Base-by-base conservation (phyloP, 1,140 invertebrate species). In the Lasaia peninsularis region DNA sequence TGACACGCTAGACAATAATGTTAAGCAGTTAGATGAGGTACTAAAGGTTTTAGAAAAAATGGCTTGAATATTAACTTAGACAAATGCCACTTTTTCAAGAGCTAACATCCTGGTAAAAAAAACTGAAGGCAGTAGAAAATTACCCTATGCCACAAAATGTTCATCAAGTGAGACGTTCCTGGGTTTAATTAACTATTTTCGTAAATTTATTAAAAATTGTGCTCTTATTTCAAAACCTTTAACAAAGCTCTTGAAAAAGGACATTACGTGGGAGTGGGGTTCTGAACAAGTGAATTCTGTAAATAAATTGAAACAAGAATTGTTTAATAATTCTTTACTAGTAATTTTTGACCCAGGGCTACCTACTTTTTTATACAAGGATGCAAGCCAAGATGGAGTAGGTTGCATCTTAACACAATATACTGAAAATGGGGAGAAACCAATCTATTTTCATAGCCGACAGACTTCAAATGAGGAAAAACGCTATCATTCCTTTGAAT, bases 321-420 rank as follows among this genome's bases (percentile, higher is more conserved):
- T 40, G 14, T 14, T 40, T 8, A 2, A 40, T 16, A 40, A 40
- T 14, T n/a, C 12, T 1, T 8, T 14, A 0, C 7, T 40, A 6
- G 14, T 14, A 8, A 40, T 14, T 16, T 40, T 40, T 18, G 16
- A 40, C 2, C 49, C n/a, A 5, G 28, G 28, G 5, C 10, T 24
- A 14, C 49, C 28, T 12, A 3, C 28, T 11, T 28, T 51, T 24
- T 51, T 51, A 7, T 51, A 51, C 10, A 24, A 21, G 4, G 49
- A 51, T 10, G 49, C 49, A n/a, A 51, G 20, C 21, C 10, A 21
- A 1, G 49, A 51, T 0, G 49, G 49, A 3, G 21, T 51, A 28
- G 49, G 20, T 11, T 51, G 49, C 10, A 51, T 51, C 10, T 51
- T 51, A 51, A 28, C 11, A n/a, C 49, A 51, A 28, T 11, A 12